Base-by-base conservation (phyloP, 2,797 vertebrate genomes). In the Salmo trutta region DNA sequence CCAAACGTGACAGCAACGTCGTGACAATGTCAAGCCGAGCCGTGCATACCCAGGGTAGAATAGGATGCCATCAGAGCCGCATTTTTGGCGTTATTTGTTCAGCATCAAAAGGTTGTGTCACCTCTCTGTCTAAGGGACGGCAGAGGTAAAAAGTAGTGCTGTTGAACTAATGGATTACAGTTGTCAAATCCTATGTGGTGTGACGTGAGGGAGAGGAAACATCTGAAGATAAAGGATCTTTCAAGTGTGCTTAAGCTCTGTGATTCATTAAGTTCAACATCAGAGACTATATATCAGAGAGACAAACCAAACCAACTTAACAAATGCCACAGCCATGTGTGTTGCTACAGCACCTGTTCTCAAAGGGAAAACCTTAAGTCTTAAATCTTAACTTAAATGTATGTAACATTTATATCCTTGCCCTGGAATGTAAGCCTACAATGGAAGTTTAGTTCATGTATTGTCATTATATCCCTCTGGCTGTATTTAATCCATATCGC, bases 201-300 rank as follows among this genome's bases (percentile, higher is more conserved):
- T 47, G 53, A 52, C 8, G 16, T 47, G 67, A 29, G 73, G 14
- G 7, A 21, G 65, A 75, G 33, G 69, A 70, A 68, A 74, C 29
- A 47, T 62, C 77, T 29, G n/a, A 6, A 53, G 64, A 73, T 54
- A 62, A 70, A 70, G 19, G 52, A 51, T 24, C 56, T 79, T 75
- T 79, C 66, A 77, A 69, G 78, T 82, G 75, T 79, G 73, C 71
- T 82, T 74, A 74, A 76, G 68, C 68, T 36, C 53, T 71, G 76
- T 33, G 66, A 33, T 64, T n/a, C 72, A 53, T 77, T 77, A 64
- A 56, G 36, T 51, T 15, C 47, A 52, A 68, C 67, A 73, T 41
- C 54, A 59, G 51, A 66, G 70, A 21, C 27, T 41, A 51, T 15
- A 31, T 19, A 62, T 75, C 51, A 76, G 16, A 19, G n/a, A 65